Base-by-base conservation (phyloP, 2,797 vertebrate species). In the Borostomias antarcticus region DNA sequence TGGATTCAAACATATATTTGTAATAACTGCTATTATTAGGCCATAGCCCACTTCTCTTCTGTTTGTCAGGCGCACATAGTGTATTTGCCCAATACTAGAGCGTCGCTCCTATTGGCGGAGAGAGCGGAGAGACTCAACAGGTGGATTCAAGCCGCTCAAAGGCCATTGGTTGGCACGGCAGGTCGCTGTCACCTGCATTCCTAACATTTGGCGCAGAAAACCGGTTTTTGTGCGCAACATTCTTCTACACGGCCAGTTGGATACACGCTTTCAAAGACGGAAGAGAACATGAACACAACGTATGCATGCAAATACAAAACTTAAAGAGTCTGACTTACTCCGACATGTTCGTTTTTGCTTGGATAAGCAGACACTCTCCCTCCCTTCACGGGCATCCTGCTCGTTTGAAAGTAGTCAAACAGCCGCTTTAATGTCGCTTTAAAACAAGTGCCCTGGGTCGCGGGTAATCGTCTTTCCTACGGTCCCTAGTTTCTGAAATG, bases 331-430 rank as follows among this genome's bases (percentile, higher is more conserved):
- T 25, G 1, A 91, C 90, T 90, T 78, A 91, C 89, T 66, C 79
- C 87, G 71, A 82, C 75, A 72, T 71, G 65, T 2, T 85, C 88
- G 80, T 70, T 72, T 73, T 69, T 88, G 81, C 81, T 83, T 69
- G 83, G 75, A 69, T 85, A 77, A 57, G 78, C 84, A 62, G 68
- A 73, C 77, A 76, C 74, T 82, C 83, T 83, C 75, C 88, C 88
- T 75, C 90, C 90, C 86, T 85, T 90, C 50, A 90, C 90, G 52
- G 89, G 89, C 90, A 91, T 91, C 76, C 64, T 89, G 78, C 57
- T 59, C 26, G 68, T 69, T 48, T 74, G 32, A 29, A n/a, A 37
- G 52, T 58, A 58, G 62, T 48, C 47, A 21, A 45, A 45, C 45
- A 4, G 35, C 26, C 54, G 58, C 62, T 35, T 43, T 50, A 8